These are phyloP conservation scores for Oryctolagus cuniculus DNA, from an alignment of 2,113 vertebrate genomes.

Conservation along the genomic window mOryCun1.1 NC_091443.1:49197501-49198000, in stretches of 20 bases:
- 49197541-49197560: not conserved
- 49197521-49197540: not conserved
- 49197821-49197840: not conserved
- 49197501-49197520: too few relatives aligned
- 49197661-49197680: not conserved
- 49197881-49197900: conserved; percentile 27
- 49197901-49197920: not conserved
- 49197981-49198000: not conserved
- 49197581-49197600: not conserved
- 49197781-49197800: not conserved
- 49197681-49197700: not conserved
- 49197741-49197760: not conserved
- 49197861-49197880: not conserved
- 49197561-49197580: not conserved
- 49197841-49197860: not conserved
- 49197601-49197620: not conserved
- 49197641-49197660: not conserved
- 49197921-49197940: not conserved
- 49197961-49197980: conserved; percentile 33
- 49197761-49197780: not conserved
- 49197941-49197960: not conserved
- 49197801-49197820: not conserved
- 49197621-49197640: not conserved
- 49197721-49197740: not conserved
- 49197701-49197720: not conserved